Evolutionary conservation across 2,113 vertebrate species (phyloP).

Genomic region (Macrotus californicus): DNA sequence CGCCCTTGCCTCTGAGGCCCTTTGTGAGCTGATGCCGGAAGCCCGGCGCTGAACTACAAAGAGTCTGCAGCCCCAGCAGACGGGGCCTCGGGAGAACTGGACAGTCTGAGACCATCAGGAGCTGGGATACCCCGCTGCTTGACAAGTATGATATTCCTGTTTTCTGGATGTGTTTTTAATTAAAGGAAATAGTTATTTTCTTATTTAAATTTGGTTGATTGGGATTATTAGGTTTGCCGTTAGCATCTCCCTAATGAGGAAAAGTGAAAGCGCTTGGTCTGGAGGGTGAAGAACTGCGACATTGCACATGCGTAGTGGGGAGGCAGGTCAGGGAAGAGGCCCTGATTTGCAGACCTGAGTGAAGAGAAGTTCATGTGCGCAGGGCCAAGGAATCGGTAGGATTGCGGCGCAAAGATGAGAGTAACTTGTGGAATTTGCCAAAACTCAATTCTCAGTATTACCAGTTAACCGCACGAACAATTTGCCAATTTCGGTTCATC

Average conservation of each 20-base stretch:
- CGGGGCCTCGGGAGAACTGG: too few species aligned
- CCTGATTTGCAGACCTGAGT: not conserved
- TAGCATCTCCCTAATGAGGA: not conserved
- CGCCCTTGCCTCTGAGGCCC: not conserved
- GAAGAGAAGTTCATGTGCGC: not conserved
- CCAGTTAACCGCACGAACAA: not conserved
- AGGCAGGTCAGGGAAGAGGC: not conserved
- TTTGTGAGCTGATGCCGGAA: accelerated
- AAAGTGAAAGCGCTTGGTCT: not conserved
- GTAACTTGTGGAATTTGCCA: not conserved
- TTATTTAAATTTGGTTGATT: not conserved
- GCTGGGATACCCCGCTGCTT: not conserved
- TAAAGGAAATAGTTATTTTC: not conserved
- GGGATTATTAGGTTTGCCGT: not conserved
- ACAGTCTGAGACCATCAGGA: not conserved
- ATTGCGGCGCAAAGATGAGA: not conserved
- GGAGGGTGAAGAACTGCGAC: not conserved
- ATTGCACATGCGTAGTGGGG: not conserved
- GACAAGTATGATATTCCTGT: not conserved
- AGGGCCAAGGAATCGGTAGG: not conserved
- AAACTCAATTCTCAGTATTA: not conserved
- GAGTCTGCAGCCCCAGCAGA: not conserved
- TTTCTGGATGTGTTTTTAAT: not conserved
- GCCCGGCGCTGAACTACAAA: too few species aligned
- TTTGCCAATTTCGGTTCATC: not conserved